Evolutionary conservation across 2,113 vertebrate genomes (phyloP).

Genomic region (Catharus minimus): DNA sequence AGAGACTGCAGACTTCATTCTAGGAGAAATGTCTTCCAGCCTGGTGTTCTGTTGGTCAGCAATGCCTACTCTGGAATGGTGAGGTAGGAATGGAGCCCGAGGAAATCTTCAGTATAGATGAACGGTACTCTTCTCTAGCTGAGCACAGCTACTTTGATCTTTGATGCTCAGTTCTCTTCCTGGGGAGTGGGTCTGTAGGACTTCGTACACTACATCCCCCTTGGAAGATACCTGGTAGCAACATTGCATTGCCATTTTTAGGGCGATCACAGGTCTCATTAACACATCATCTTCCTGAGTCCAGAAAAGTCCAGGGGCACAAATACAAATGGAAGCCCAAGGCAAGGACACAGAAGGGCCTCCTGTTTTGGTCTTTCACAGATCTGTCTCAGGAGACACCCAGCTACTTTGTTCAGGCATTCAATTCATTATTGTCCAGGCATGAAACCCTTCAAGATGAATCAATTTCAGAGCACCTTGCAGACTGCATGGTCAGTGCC

Average conservation of each 20-base stretch:
- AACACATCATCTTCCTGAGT: neutral
- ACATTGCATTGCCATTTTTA: neutral
- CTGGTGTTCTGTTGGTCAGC: neutral
- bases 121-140: neutral
- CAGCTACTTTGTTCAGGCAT: neutral
- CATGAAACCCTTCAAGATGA: neutral
- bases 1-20: neutral
- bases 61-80: neutral
- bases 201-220: neutral
- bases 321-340: neutral
- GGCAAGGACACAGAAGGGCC: neutral
- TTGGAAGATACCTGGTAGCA: neutral
- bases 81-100: neutral
- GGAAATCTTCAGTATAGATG: too few species aligned
- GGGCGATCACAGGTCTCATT: too few species aligned
- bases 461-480: neutral
- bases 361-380: neutral
- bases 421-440: neutral
- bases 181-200: neutral
- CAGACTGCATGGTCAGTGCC: neutral
- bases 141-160: neutral
- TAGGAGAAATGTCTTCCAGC: neutral
- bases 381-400: neutral
- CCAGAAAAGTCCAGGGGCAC: neutral
- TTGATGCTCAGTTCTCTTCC: neutral